Evolutionary conservation across 2,113 vertebrate genomes (phyloP).

Genomic region (Heloderma charlesbogerti): DNA sequence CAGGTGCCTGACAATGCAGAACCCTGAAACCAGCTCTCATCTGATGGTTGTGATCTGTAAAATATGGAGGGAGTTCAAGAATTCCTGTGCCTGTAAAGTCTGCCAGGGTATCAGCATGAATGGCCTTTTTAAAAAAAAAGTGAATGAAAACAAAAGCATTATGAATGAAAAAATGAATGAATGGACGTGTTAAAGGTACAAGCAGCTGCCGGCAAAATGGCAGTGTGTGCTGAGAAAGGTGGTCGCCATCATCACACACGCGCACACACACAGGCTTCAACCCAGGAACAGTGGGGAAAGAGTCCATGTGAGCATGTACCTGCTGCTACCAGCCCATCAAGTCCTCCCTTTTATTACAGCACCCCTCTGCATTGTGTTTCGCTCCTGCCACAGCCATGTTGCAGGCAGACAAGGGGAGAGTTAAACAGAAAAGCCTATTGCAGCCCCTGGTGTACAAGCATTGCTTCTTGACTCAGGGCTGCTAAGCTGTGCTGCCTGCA

Average conservation of each 20-base stretch:
- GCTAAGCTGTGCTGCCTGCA: slow-evolving; percentile 25
- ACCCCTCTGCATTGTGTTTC: background rate
- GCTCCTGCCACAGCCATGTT: background rate
- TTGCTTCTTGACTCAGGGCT: background rate
- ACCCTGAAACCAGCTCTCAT: background rate
- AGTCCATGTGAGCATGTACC: background rate
- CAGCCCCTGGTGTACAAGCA: background rate
- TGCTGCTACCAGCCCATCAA: background rate
- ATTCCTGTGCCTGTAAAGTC: background rate
- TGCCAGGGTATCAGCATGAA: background rate
- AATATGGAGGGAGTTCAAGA: background rate
- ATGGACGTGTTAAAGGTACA: background rate
- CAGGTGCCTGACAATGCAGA: too few relatives aligned
- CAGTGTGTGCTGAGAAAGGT: background rate
- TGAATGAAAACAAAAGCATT: background rate
- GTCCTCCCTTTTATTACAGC: background rate
- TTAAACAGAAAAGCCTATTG: background rate
- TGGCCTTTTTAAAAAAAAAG: background rate
- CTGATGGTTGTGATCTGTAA: background rate
- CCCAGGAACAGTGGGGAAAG: background rate
- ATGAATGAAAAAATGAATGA: background rate
- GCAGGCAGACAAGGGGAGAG: background rate
- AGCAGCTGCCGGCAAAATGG: background rate
- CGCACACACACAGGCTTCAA: too few relatives aligned
- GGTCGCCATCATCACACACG: too few relatives aligned